Percentiles rank a stretch among this genome's conserved stretches.
These are phyloP conservation scores for Stichodactyla mertensii DNA, from an alignment of 64 coral and sea anemone genomes.

Conservation along the genomic window DNA sequence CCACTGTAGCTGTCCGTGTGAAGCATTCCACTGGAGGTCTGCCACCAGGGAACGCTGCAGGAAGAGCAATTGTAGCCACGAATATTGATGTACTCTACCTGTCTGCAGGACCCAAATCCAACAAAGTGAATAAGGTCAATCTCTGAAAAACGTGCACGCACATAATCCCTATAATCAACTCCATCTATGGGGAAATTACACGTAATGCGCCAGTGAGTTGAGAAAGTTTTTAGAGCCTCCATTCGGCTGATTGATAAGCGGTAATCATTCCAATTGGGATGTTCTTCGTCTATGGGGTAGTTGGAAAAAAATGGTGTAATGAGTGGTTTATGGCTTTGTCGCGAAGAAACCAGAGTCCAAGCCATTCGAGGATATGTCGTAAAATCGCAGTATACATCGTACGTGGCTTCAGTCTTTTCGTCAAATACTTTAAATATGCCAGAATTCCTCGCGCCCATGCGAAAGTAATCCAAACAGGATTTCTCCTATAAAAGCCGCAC, in stretches of 20 bases:
- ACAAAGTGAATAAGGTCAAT: conserved; percentile 29
- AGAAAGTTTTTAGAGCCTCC: background rate
- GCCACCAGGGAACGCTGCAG: conserved; percentile 28
- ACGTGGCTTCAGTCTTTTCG: background rate
- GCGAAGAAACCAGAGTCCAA: conserved; percentile 1
- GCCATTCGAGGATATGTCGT: background rate
- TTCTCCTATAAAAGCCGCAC: background rate
- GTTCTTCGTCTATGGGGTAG: background rate
- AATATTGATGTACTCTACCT: conserved; percentile 60
- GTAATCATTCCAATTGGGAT: background rate
- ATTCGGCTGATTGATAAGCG: background rate
- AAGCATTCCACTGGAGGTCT: background rate
- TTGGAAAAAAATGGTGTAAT: background rate
- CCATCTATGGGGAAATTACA: conserved; percentile 45
- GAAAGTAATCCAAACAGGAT: background rate
- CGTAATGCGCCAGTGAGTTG: conserved; percentile 56
- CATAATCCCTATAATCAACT: conserved; percentile 48
- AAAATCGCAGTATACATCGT: background rate
- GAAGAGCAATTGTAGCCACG: conserved; percentile 24
- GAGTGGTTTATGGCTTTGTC: background rate
- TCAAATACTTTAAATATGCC: background rate
- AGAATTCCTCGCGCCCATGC: background rate
- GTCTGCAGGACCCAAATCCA: conserved; percentile 22
- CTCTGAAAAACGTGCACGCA: conserved; percentile 34
- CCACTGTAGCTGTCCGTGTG: conserved; percentile 28